Percentiles rank a stretch among this genome's conserved stretches.
phyloP scores from a whole-genome alignment of 2,113 vertebrate genomes.

The Carassius carassius region DNA sequence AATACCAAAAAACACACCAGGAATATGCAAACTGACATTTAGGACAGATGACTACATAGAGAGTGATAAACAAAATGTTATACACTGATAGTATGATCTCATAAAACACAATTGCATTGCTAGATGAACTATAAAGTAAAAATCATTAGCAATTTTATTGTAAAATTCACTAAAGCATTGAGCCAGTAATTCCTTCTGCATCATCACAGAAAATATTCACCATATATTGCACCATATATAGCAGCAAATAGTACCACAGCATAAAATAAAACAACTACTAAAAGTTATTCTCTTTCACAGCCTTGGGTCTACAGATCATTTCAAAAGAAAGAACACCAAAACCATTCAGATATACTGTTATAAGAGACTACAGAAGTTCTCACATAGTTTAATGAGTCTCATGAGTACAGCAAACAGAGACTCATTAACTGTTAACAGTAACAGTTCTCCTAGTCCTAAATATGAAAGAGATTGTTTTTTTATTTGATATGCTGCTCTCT shows the following conservation, averaged over 20 bases:
- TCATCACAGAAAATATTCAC: background rate
- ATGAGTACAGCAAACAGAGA: background rate
- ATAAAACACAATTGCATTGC: background rate
- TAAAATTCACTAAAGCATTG: background rate
- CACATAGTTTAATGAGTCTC: background rate
- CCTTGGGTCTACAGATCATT: slow-evolving; percentile 6
- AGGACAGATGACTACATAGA: background rate
- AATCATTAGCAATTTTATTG: background rate
- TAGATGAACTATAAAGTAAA: background rate
- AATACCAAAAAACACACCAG: background rate
- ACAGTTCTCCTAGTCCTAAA: background rate
- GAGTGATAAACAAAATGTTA: background rate
- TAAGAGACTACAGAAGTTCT: background rate
- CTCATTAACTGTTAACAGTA: background rate
- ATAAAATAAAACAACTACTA: background rate
- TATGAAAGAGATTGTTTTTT: background rate
- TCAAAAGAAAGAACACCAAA: background rate
- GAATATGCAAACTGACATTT: background rate
- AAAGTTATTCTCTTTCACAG: background rate
- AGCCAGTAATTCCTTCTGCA: background rate
- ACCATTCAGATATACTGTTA: background rate
- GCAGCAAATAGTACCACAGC: background rate
- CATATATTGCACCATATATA: background rate
- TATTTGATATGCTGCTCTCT: background rate
- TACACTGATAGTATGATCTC: background rate